phyloP scores from a whole-genome alignment of 30 jellyfish, hydroid and myxozoan species.

The Hydractinia symbiolongicarpus region DNA sequence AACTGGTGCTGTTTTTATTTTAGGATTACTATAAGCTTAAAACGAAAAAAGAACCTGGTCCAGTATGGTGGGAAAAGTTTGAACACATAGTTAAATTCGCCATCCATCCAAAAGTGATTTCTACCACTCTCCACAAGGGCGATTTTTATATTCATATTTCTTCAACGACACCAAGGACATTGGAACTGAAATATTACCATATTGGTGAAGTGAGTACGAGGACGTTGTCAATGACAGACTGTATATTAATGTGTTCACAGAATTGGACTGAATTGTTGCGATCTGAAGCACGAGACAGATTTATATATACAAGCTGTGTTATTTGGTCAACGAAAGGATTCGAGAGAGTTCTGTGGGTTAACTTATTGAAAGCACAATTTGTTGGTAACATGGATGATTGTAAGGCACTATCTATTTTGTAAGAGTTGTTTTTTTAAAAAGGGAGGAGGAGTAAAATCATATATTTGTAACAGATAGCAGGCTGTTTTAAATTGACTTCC shows the following conservation, averaged over 20 bases:
- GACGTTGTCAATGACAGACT: slow-evolving; percentile 56
- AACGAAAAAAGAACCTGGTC: slow-evolving; percentile 30
- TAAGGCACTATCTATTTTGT: not conserved
- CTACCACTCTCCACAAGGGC: slow-evolving; percentile 59
- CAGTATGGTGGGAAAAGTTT: slow-evolving; percentile 57
- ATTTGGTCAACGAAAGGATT: slow-evolving; percentile 45
- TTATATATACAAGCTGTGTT: slow-evolving; percentile 61
- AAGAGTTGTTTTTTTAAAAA: not conserved
- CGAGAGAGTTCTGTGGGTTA: slow-evolving; percentile 66
- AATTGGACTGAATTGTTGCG: slow-evolving; percentile 82
- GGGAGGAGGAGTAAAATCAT: not conserved
- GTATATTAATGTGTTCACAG: slow-evolving; percentile 68
- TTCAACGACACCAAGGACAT: slow-evolving; percentile 56
- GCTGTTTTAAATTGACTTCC: no score
- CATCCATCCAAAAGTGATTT: slow-evolving; percentile 61
- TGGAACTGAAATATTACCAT: slow-evolving; percentile 59
- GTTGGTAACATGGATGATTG: slow-evolving; percentile 1
- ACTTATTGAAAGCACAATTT: slow-evolving; percentile 5
- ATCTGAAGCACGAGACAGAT: slow-evolving; percentile 52
- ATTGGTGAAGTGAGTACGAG: slow-evolving; percentile 45
- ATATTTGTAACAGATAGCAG: not conserved
- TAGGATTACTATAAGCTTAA: slow-evolving; percentile 52
- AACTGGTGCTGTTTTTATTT: slow-evolving; percentile 1
- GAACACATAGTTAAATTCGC: slow-evolving; percentile 61
- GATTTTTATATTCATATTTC: slow-evolving; percentile 74